Percentiles rank a stretch among this genome's conserved stretches.
Conservation (phyloP, 2,888 invertebrate genomes). For the Platerodrilus igneus region DNA sequence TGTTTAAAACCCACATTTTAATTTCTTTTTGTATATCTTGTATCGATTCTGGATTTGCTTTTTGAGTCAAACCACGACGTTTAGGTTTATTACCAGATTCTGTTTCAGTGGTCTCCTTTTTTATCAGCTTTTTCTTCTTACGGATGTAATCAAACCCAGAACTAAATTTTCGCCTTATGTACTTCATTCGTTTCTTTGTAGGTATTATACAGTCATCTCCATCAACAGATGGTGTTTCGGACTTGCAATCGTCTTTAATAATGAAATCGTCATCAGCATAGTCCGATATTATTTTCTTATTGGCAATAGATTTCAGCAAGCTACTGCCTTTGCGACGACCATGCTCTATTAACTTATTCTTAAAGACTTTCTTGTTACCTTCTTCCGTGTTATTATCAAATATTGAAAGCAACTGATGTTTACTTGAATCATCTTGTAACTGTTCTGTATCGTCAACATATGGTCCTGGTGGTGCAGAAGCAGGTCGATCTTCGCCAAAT, state of each 20-base stretch:
- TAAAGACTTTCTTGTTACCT: constrained; percentile 32
- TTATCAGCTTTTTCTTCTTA: constrained; percentile 75
- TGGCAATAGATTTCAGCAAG: constrained; percentile 35
- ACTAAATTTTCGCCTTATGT: constrained; percentile 70
- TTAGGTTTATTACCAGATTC: constrained; percentile 47
- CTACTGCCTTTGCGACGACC: constrained; percentile 31
- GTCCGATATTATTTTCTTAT: constrained; percentile 29
- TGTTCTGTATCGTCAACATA: constrained; percentile 51
- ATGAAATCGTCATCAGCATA: constrained; percentile 33
- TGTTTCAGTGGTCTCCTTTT: constrained; percentile 50
- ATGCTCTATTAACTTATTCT: constrained; percentile 33
- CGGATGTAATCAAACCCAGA: constrained; percentile 86
- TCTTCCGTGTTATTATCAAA: constrained; percentile 12
- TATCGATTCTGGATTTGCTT: constrained; percentile 61
- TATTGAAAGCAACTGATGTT: constrained; percentile 37
- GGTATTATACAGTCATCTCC: constrained; percentile 38
- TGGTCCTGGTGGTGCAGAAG: constrained; percentile 73
- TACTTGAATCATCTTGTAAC: constrained; percentile 38
- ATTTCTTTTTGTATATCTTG: constrained; percentile 81
- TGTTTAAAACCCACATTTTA: constrained; percentile 88
- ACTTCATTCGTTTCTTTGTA: constrained; percentile 56
- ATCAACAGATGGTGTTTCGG: constrained; percentile 42
- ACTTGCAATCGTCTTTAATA: constrained; percentile 40
- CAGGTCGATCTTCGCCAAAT: constrained; percentile 75
- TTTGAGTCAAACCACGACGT: constrained; percentile 46